phyloP scores from a whole-genome alignment of 2,888 invertebrate genomes.

The Caenorhabditis japonica region DNA sequence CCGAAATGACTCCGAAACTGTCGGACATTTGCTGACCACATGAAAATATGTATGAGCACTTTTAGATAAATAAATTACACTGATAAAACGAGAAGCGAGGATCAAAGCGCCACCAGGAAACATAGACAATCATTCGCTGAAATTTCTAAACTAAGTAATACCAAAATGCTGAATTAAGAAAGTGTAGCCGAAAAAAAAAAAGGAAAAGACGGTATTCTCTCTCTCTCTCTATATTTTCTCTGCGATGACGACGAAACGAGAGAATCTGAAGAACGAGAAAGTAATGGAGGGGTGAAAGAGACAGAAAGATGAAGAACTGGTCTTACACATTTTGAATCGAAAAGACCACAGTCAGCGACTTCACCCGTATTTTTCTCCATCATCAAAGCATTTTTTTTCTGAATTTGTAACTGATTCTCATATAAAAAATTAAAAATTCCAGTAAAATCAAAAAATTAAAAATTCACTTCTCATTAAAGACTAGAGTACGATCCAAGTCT shows the following conservation, averaged over 20 bases:
- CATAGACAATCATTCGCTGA: no score
- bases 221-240: background rate
- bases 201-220: background rate
- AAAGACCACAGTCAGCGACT: background rate
- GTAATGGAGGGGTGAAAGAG: background rate
- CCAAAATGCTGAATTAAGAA: no score
- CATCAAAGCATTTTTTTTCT: background rate
- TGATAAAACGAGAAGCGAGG: no score
- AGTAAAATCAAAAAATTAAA: no score
- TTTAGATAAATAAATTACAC: no score
- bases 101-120: no score
- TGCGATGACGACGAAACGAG: constrained; percentile 1
- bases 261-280: constrained; percentile 2
- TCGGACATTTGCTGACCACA: background rate
- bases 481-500: no score
- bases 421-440: no score
- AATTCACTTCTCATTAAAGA: no score
- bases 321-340: constrained; percentile 7
- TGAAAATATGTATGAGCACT: background rate
- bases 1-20: background rate
- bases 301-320: constrained; percentile 11
- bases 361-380: background rate
- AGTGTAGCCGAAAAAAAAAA: background rate
- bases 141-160: no score
- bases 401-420: background rate